phyloP scores from a whole-genome alignment of 2,797 vertebrate species.

The Hemitrygon akajei region DNA sequence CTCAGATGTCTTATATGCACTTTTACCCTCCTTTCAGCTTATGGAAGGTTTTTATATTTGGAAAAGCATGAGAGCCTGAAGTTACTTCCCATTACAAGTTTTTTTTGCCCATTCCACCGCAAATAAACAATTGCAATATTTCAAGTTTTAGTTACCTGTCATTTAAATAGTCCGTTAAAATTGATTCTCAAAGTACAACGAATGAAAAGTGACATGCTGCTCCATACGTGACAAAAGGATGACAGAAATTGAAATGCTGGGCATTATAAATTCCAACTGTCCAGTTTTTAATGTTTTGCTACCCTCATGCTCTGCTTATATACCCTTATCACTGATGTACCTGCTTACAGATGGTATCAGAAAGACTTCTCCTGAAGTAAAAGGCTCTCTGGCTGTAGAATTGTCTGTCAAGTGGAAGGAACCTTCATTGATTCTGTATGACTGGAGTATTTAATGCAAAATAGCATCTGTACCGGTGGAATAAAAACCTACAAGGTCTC shows the following conservation, averaged over 20 bases:
- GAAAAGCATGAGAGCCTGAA: neutral
- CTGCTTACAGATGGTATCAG: constrained; percentile 1
- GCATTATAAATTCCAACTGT: too few relatives aligned
- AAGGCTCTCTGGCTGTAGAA: constrained; percentile 18
- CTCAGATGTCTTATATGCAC: neutral
- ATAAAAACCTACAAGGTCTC: neutral
- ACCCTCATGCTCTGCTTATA: neutral
- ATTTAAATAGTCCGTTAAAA: neutral
- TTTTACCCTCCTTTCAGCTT: neutral
- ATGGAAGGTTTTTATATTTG: neutral
- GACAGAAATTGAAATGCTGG: neutral
- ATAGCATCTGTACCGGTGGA: constrained; percentile 10
- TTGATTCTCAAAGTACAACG: neutral
- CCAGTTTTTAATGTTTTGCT: neutral
- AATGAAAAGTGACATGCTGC: neutral
- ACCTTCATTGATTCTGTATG: constrained; percentile 29
- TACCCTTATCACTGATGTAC: constrained; percentile 24
- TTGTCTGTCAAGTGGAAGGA: constrained; percentile 22
- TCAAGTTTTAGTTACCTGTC: too few relatives aligned
- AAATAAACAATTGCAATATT: too few relatives aligned
- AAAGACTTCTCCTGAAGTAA: constrained; percentile 18
- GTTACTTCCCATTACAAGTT: too few relatives aligned
- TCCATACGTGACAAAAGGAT: neutral
- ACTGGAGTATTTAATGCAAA: constrained; percentile 12
- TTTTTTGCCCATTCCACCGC: too few relatives aligned